These are phyloP conservation scores for Limanda limanda DNA, from an alignment of 2,113 vertebrate genomes.

Conservation along the genomic window DNA sequence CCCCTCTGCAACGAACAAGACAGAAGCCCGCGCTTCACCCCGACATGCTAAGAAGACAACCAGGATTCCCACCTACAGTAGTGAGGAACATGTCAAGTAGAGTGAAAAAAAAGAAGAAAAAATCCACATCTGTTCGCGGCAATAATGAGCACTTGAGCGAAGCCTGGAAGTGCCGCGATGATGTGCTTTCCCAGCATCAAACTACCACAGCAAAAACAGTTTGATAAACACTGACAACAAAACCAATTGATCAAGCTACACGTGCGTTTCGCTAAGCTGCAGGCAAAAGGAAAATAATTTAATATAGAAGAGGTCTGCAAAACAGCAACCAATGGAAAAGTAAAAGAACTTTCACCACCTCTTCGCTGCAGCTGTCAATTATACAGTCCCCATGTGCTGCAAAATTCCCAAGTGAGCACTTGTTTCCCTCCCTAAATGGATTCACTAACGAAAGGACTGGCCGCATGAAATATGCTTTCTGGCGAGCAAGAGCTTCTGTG, in stretches of 20 bases:
- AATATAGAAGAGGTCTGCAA: conserved; percentile 18
- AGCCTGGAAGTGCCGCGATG: conserved; percentile 53
- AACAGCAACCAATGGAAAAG: conserved; percentile 29
- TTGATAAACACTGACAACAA: conserved; percentile 61
- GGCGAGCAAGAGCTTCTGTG: conserved; percentile 51
- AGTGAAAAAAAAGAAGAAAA: conserved; percentile 25
- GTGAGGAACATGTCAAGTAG: conserved; percentile 48
- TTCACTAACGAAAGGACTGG: conserved; percentile 26
- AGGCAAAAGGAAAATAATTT: conserved; percentile 1
- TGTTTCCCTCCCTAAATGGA: conserved; percentile 43
- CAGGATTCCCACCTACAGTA: conserved; percentile 32
- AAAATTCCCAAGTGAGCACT: conserved; percentile 44
- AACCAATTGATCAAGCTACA: conserved; percentile 62
- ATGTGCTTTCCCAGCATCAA: conserved; percentile 66
- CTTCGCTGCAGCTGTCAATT: conserved; percentile 44
- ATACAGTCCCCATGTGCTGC: conserved; percentile 19
- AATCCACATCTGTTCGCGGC: conserved; percentile 75
- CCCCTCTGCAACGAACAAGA: conserved; percentile 57
- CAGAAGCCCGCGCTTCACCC: conserved; percentile 53
- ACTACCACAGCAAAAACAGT: conserved; percentile 49
- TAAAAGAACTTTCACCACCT: conserved; percentile 11
- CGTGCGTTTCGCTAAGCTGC: conserved; percentile 22
- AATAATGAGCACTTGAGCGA: conserved; percentile 67
- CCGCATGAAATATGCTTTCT: conserved; percentile 43
- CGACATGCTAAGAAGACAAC: conserved; percentile 48